Percentiles rank a stretch among this genome's conserved stretches.
These are phyloP conservation scores for Drosophila mayaguana DNA, from an alignment of 2,888 invertebrate genomes.

Conservation along the genomic window DNA sequence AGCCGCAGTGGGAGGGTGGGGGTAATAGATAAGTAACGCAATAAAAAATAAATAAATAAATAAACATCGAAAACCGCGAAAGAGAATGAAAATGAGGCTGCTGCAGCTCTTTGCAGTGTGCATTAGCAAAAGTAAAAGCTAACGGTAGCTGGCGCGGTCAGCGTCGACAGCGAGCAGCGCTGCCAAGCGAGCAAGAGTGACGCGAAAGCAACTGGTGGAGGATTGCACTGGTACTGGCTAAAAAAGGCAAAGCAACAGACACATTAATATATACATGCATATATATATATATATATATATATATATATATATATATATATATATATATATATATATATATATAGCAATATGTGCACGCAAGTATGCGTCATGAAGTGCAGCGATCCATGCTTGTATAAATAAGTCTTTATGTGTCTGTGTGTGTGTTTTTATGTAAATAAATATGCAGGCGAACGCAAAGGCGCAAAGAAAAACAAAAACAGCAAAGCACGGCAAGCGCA, in stretches of 20 bases:
- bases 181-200: constrained; percentile 18
- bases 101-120: not conserved
- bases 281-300: not conserved
- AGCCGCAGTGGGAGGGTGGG: constrained; percentile 9
- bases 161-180: constrained; percentile 10
- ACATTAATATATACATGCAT: constrained; percentile 2
- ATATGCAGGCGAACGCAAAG: constrained; percentile 34
- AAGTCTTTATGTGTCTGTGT: not conserved
- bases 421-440: constrained; percentile 3
- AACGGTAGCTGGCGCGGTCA: constrained; percentile 32
- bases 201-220: constrained; percentile 66
- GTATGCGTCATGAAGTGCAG: constrained; percentile 27
- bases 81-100: constrained; percentile 1
- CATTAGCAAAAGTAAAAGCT: constrained; percentile 14
- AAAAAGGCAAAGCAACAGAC: constrained; percentile 10
- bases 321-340: not conserved
- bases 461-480: constrained; percentile 22
- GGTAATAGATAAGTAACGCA: constrained; percentile 52
- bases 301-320: not conserved
- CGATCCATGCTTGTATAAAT: not conserved
- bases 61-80: constrained; percentile 6
- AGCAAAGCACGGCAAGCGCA: not conserved
- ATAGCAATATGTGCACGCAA: not conserved
- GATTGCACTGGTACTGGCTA: constrained; percentile 63
- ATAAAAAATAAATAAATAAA: constrained; percentile 21